phyloP scores from a whole-genome alignment of 2,888 invertebrate genomes.

The Himalopsyche japonica region DNA sequence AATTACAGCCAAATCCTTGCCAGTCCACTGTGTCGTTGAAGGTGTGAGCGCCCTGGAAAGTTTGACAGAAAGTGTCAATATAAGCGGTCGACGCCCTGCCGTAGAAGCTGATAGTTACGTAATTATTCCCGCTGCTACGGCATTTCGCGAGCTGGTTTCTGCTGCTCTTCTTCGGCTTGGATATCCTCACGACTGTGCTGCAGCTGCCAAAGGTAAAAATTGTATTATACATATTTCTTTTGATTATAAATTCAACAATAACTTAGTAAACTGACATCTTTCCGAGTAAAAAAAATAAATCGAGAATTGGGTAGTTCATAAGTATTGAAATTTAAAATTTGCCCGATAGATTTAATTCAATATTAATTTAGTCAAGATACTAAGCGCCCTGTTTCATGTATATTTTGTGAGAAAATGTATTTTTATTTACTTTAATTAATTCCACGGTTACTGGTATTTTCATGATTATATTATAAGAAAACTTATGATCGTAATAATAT shows the following conservation, averaged over 20 bases:
- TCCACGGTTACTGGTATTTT: too few relatives aligned
- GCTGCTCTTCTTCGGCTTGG: conserved; percentile 90
- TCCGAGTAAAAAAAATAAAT: too few relatives aligned
- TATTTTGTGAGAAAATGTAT: too few relatives aligned
- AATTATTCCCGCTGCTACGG: conserved; percentile 89
- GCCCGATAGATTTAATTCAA: too few relatives aligned
- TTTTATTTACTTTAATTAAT: too few relatives aligned
- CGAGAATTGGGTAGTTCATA: too few relatives aligned
- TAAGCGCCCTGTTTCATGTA: too few relatives aligned
- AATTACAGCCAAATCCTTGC: conserved; percentile 84
- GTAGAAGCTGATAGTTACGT: conserved; percentile 95
- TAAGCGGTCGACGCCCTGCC: conserved; percentile 63
- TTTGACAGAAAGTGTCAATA: conserved; percentile 49
- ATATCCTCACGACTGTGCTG: conserved; percentile 82
- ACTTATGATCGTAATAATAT: too few relatives aligned
- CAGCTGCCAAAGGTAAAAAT: conserved; percentile 74
- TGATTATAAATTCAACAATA: neutral
- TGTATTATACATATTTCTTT: neutral
- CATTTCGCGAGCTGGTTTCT: conserved; percentile 88
- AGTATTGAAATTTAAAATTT: too few relatives aligned
- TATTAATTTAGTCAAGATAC: too few relatives aligned
- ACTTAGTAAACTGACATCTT: too few relatives aligned
- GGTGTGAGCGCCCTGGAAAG: conserved; percentile 73
- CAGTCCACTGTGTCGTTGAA: conserved; percentile 95
- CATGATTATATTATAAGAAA: too few relatives aligned